Base-by-base conservation (phyloP, 2,113 vertebrate genomes). In the Malaclemys terrapin region DNA sequence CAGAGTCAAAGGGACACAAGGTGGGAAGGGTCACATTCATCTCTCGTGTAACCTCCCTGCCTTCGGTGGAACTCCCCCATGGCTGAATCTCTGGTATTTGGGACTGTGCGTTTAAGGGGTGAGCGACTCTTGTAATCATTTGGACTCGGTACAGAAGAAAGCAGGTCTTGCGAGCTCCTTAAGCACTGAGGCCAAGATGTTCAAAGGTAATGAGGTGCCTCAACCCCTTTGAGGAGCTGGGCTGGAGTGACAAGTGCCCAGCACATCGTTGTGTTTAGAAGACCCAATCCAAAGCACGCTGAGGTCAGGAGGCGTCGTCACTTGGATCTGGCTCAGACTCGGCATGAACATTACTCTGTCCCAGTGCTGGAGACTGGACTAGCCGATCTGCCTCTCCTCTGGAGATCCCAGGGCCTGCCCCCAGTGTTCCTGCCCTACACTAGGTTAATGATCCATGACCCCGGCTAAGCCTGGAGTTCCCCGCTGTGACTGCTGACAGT, bases 351-450 rank as follows among this genome's bases (percentile, higher is more conserved):
- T 42, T 89, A 85, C 79, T 85, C 81, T 94, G 75, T 4, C 16
- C 10, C 6, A 0, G 0, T 47, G n/a, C 88, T 8, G 50, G n/a
- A n/a, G 78, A 52, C 7, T 76, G 52, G 69, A 1, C 9, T 42
- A 12, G n/a, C 91, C 84, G 9, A 29, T n/a, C 49, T 93, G 12
- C 27, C 25, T 93, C 83, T 91, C 65, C 42, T 89, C 49, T 86
- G 81, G 42, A 35, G 57, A 91, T 27, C 8, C 45, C 24, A 16
- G 82, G 89, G 82, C 1, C 0, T 0, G 17, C 52, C 84, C 65
- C 49, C 84, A 10, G 16, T 50, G 42, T 2, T 0, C 10, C 80
- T 75, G 53, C 38, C 2, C 29, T 42, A 8, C 5, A 1, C 16
- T 88, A 19, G 22, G 7, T 11, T 31, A 8, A 31, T 65, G 50